Base-by-base conservation (phyloP, 2,797 vertebrate species). In the Austrolebias charrua region DNA sequence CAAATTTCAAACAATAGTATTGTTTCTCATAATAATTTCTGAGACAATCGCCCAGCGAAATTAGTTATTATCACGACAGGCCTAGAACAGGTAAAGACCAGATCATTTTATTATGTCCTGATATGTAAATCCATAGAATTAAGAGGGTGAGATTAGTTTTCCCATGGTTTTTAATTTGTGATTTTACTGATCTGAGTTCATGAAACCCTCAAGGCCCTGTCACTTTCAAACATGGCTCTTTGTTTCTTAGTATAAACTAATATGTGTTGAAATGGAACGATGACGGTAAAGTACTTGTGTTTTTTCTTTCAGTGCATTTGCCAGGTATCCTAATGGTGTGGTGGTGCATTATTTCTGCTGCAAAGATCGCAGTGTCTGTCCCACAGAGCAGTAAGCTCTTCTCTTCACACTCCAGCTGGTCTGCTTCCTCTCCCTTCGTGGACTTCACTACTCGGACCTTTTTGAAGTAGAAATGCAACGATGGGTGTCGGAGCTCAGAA, bases 301-400 rank as follows among this genome's bases (percentile, higher is more conserved):
- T 60, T 13, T 72, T 14, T 71, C 15, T 56, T 56, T 1, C 92
- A 99, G 98, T 73, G 98, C 97, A 0, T 99, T 99, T 81, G 98
- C 98, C 84, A 93, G 97, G 73, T 98, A 99, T 87, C 97, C 98
- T 54, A 98, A 95, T 63, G 95, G 95, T 5, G 94, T 97, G 80
- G 95, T 99, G 12, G 97, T 99, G 60, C 98, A 99, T 88, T 99
- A 99, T 90, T 99, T 97, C 92, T 99, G 98, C 92, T 98, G 97
- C 90, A 99, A 97, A 91, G 97, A 99, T 86, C 93, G 93, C 48
- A 90, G 14, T 29, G 50, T 78, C 45, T 94, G 93, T 82, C 93
- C 93, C 50, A 85, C 87, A 0, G 93, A 94, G 78, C 90, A 92
- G 78, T 89, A 74, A 83, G 19, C 0, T 15, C 59, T 8, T 10